These are phyloP conservation scores for Stegodyphus dumicola DNA, from an alignment of 1,140 invertebrate genomes.

Conservation along the genomic window DNA sequence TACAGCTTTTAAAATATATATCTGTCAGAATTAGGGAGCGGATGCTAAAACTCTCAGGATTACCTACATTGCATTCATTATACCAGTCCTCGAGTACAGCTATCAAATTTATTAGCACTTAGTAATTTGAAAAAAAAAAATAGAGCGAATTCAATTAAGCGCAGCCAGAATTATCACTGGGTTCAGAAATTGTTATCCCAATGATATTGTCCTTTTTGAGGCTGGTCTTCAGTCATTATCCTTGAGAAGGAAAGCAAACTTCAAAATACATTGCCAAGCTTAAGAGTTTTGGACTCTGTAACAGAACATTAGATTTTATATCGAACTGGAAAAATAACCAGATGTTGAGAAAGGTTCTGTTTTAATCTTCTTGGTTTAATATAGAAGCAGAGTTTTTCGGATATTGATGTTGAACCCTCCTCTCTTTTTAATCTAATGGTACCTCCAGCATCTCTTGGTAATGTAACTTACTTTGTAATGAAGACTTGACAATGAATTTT, in stretches of 20 bases:
- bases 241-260: not conserved
- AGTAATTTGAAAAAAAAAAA: slow-evolving; percentile 5
- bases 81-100: not conserved
- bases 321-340: slow-evolving; percentile 24
- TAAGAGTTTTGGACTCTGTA: not conserved
- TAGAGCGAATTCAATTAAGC: slow-evolving; percentile 7
- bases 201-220: not conserved
- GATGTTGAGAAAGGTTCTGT: slow-evolving; percentile 10
- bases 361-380: slow-evolving; percentile 16
- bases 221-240: slow-evolving; percentile 6
- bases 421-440: slow-evolving; percentile 12
- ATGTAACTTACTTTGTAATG: not conserved
- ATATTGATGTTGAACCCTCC: not conserved
- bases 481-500: slow-evolving; percentile 14
- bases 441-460: not conserved
- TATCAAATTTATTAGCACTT: not conserved
- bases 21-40: not conserved
- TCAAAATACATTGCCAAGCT: not conserved
- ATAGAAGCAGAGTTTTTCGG: not conserved
- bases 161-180: slow-evolving; percentile 23
- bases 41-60: slow-evolving; percentile 14
- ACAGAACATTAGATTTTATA: slow-evolving; percentile 1
- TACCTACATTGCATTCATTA: slow-evolving; percentile 9
- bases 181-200: slow-evolving; percentile 6
- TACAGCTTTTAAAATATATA: slow-evolving; percentile 20